Evolutionary conservation across 2,113 vertebrate genomes (phyloP).

Genomic region (Sprattus sprattus): DNA sequence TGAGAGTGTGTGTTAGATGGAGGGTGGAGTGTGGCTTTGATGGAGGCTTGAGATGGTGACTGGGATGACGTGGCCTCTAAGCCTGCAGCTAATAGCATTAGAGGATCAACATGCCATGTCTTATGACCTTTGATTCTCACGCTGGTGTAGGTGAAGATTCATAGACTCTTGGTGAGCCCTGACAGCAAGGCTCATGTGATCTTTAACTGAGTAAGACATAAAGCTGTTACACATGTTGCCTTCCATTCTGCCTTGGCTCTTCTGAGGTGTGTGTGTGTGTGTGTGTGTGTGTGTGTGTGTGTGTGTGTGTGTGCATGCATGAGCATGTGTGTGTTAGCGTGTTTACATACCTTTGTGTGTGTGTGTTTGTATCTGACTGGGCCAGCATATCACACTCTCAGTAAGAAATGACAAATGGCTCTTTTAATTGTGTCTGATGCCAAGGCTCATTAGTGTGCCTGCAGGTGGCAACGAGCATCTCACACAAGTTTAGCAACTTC

Average conservation of each 20-base stretch:
- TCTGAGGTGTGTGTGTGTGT: not conserved
- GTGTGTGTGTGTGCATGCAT: not conserved
- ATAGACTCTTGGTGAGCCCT: not conserved
- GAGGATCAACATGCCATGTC: not conserved
- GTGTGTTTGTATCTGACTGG: not conserved
- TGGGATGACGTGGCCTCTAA: not conserved
- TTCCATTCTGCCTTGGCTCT: not conserved
- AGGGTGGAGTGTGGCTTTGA: not conserved
- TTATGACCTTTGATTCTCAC: not conserved
- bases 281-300: not conserved
- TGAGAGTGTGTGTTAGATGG: not conserved
- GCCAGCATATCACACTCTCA: not conserved
- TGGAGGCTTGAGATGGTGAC: not conserved
- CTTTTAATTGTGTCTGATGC: constrained; percentile 9
- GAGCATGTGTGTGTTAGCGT: not conserved
- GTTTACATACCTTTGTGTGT: not conserved
- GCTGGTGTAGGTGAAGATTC: not conserved
- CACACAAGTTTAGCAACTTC: not conserved
- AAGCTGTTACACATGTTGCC: not conserved
- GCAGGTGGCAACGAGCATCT: not conserved
- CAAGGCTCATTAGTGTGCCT: not conserved
- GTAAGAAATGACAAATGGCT: not conserved
- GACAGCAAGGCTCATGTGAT: not conserved
- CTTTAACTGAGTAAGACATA: not conserved
- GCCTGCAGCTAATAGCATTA: not conserved